phyloP scores from a whole-genome alignment of 2,113 vertebrate genomes.

The Plecturocebus donacophilus region DNA sequence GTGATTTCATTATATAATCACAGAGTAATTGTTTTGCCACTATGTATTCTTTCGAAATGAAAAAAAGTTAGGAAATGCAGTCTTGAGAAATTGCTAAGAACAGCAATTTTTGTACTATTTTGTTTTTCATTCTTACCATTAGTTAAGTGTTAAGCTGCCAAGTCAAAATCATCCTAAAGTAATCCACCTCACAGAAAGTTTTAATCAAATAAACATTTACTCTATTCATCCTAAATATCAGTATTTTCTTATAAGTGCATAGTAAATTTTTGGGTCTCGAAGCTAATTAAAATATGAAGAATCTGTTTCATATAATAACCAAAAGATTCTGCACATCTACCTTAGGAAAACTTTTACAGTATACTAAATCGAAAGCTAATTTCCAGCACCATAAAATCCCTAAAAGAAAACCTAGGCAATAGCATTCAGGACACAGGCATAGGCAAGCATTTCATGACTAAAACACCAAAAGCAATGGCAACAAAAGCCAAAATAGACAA shows the following conservation, averaged over 20 bases:
- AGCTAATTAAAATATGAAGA: neutral
- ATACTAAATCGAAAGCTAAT: neutral
- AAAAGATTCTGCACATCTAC: neutral
- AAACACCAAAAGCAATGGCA: too few species aligned
- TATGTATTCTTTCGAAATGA: neutral
- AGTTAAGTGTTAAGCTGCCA: neutral
- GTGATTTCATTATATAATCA: neutral
- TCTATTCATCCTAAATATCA: neutral
- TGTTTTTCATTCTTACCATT: neutral
- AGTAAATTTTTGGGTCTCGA: neutral
- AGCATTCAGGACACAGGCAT: too few species aligned
- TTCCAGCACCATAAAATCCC: neutral
- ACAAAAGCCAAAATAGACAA: too few species aligned
- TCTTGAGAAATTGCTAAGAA: neutral
- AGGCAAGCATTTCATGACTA: too few species aligned
- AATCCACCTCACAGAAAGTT: neutral
- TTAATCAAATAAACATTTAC: neutral
- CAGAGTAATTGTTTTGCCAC: neutral
- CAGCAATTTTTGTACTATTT: neutral
- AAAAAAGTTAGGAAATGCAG: neutral
- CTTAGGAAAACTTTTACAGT: neutral
- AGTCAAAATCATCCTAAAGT: neutral
- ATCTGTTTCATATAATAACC: neutral
- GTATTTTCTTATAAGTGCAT: neutral
- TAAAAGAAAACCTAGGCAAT: too few species aligned